Percentiles rank a stretch among this genome's conserved stretches.
Conservation (phyloP, 1,140 invertebrate genomes). For the Melanaphis sacchari region DNA sequence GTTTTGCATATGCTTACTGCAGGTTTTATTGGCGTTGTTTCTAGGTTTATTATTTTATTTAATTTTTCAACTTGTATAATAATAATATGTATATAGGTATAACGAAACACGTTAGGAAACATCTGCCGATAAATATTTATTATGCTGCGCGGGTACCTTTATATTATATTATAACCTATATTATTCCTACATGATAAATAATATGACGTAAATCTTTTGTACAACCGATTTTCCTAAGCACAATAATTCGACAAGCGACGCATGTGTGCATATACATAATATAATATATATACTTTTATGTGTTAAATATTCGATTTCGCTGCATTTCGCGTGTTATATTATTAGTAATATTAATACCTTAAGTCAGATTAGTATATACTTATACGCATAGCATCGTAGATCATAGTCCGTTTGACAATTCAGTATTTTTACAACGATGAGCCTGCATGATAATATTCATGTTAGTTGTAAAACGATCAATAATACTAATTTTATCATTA, state of each 20-base stretch:
- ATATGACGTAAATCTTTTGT: neutral
- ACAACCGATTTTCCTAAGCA: neutral
- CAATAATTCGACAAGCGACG: neutral
- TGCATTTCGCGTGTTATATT: no score
- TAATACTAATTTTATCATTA: no score
- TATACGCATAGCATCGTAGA: no score
- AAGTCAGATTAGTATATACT: no score
- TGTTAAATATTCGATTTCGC: neutral
- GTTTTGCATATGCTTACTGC: conserved; percentile 11
- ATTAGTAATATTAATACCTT: no score
- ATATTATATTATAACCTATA: neutral
- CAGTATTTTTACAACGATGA: no score
- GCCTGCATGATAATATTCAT: no score
- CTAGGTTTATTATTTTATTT: conserved; percentile 36
- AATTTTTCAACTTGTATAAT: neutral
- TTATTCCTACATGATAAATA: neutral
- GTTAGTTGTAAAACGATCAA: no score
- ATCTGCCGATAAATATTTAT: conserved; percentile 41
- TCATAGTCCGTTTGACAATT: no score
- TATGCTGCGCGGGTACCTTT: neutral
- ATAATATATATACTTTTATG: no score
- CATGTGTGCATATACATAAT: neutral
- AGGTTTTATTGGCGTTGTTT: conserved; percentile 16
- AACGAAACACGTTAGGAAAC: conserved; percentile 18
- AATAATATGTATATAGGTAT: neutral